Base-by-base conservation (phyloP, 37 sponge, comb jelly and placozoan species). In the Amphimedon queenslandica region DNA sequence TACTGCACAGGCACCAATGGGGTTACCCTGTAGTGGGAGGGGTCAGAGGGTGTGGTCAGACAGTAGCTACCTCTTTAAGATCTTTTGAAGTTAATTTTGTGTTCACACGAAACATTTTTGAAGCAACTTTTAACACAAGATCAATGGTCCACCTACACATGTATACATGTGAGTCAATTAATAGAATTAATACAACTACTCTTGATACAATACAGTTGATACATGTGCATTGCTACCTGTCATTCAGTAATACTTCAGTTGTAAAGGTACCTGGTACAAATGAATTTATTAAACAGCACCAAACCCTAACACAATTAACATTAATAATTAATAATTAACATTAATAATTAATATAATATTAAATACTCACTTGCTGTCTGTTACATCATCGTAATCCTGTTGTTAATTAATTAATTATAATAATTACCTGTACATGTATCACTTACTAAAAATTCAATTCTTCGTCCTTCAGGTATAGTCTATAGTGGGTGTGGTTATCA, bases 181-280 rank as follows among this genome's bases (percentile, higher is more conserved):
- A 67, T 67, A 25, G 37, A 41, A 24, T 42, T 27, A 10, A 11
- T 11, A 4, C 68, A 33, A n/a, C n/a, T n/a, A n/a, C n/a, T n/a
- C n/a, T n/a, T 33, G 29, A 4, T 74, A 13, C 3, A 11, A 28
- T 18, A 38, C 55, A 68, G 20, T 30, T 69, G 43, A 28, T 58
- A 57, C 56, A 57, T 73, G 60, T 47, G 24, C 42, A n/a, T 43
- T 33, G n/a, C n/a, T 60, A 91, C 92, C 92, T 81, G 77, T 93
- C 94, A 70, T 83, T 89, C 2, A 93, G 84, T 0, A 93, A 68
- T 37, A 93, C 94, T 37, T 93, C 90, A 20, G 90, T 58, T 4
- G 94, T 88, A 57, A 93, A 93, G 1, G 87, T 86, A 16, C 72
- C 80, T 35, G 94, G 94, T 65, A 93, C 57, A 25, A 93, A 47